A percentile compares a stretch with the other conserved stretches of the same genome.
phyloP scores from a whole-genome alignment of 2,888 invertebrate genomes.

The Synergus umbraculus region DNA sequence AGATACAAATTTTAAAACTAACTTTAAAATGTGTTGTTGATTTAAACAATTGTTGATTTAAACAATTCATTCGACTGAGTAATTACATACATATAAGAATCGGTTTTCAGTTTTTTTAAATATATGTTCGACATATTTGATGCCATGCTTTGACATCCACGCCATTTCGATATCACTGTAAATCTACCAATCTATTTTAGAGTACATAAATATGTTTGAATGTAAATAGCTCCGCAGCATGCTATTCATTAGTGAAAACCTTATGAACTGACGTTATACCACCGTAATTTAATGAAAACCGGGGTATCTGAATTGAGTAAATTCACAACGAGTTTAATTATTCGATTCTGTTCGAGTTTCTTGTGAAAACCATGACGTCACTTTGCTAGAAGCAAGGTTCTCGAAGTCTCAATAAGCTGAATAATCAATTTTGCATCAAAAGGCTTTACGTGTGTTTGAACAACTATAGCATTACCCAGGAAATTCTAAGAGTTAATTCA shows the following conservation, averaged over 20 bases:
- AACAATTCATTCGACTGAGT: not conserved
- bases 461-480: not conserved
- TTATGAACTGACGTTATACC: constrained; percentile 23
- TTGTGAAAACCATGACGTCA: constrained; percentile 19
- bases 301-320: not conserved
- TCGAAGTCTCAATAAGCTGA: not conserved
- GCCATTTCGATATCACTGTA: constrained; percentile 37
- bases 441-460: not conserved
- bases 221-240: not conserved
- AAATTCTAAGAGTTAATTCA: not conserved
- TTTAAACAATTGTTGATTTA: not conserved
- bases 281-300: constrained; percentile 24
- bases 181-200: constrained; percentile 10
- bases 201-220: constrained; percentile 10
- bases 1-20: too few species aligned
- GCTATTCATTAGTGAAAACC: constrained; percentile 4
- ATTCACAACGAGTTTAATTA: constrained; percentile 27
- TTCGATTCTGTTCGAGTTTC: constrained; percentile 23
- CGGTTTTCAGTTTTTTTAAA: not conserved
- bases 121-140: not conserved
- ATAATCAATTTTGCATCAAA: not conserved
- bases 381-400: constrained; percentile 11
- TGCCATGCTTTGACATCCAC: not conserved
- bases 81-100: not conserved
- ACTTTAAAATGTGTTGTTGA: too few species aligned